A percentile compares a stretch with the other conserved stretches of the same genome.
Evolutionary conservation across 2,113 vertebrate genomes (phyloP).

Genomic region (Larimichthys polyactis): DNA sequence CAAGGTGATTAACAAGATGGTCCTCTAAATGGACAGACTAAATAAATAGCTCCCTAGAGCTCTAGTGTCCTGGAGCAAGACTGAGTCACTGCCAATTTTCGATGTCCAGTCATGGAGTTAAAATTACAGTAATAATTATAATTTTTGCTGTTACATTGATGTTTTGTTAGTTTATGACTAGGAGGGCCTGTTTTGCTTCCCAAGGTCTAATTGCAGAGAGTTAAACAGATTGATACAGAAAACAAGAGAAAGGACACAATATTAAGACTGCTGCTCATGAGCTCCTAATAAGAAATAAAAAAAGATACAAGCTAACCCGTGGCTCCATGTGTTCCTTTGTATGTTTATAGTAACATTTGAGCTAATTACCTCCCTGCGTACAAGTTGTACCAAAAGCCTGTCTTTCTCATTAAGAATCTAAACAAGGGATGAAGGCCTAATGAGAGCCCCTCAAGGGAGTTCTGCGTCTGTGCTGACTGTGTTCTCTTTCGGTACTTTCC

Average conservation of each 20-base stretch:
- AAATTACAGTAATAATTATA: neutral
- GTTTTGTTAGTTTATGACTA: neutral
- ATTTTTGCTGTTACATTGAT: neutral
- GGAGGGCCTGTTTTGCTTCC: neutral
- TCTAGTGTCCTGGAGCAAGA: neutral
- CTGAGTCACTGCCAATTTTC: neutral
- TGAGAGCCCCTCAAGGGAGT: conserved; percentile 52
- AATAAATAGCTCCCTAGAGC: neutral
- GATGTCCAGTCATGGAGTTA: neutral
- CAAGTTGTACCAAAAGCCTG: conserved; percentile 19
- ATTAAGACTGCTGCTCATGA: neutral
- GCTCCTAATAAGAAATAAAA: conserved; percentile 7
- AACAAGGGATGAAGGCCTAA: conserved; percentile 59
- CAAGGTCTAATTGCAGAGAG: neutral
- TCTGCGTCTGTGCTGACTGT: conserved; percentile 29
- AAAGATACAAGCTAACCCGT: neutral
- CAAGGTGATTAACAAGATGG: conserved; percentile 8
- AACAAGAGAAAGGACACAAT: neutral
- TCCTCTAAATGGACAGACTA: neutral
- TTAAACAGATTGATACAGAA: neutral
- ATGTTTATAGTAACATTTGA: conserved; percentile 58
- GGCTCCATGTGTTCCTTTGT: conserved; percentile 34
- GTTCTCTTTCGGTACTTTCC: conserved; percentile 33
- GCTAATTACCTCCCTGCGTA: conserved; percentile 41
- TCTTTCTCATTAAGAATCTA: conserved; percentile 64